These are phyloP conservation scores for Montipora foliosa DNA, from an alignment of 64 coral and sea anemone genomes.

Conservation along the genomic window DNA sequence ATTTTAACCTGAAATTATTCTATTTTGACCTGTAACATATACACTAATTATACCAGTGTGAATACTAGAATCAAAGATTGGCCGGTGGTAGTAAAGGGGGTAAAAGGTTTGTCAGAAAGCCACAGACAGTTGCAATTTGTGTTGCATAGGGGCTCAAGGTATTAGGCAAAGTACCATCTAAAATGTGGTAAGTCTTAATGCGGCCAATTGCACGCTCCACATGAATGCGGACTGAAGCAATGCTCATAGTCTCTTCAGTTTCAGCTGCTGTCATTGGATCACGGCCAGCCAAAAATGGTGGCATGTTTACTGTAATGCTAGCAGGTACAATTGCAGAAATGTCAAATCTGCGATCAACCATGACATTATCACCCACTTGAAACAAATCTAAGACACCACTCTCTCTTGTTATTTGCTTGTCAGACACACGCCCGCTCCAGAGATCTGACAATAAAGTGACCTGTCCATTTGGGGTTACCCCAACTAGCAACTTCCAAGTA, in stretches of 20 bases:
- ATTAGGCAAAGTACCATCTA: not conserved
- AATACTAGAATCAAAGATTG: not conserved
- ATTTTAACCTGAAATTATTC: not conserved
- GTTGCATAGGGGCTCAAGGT: not conserved
- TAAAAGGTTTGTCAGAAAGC: slow-evolving; percentile 5
- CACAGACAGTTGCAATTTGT: not conserved
- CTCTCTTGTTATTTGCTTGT: not conserved
- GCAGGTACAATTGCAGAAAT: not conserved
- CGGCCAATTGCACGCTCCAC: not conserved
- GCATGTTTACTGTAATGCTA: not conserved
- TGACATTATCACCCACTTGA: not conserved
- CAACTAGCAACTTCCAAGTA: not conserved
- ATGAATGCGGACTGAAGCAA: not conserved
- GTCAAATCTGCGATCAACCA: not conserved
- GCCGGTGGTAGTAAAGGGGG: not conserved
- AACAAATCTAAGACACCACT: not conserved
- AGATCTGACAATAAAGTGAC: not conserved
- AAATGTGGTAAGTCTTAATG: not conserved
- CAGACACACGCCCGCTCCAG: not conserved
- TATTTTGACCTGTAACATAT: not conserved
- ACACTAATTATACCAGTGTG: not conserved
- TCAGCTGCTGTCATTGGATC: not conserved
- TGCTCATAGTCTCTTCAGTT: not conserved
- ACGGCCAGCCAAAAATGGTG: not conserved
- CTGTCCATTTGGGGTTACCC: not conserved